A percentile compares a stretch with the other conserved stretches of the same genome.
These are phyloP conservation scores for Epinotia bilunana DNA, from an alignment of 2,888 invertebrate genomes.

Conservation along the genomic window DNA sequence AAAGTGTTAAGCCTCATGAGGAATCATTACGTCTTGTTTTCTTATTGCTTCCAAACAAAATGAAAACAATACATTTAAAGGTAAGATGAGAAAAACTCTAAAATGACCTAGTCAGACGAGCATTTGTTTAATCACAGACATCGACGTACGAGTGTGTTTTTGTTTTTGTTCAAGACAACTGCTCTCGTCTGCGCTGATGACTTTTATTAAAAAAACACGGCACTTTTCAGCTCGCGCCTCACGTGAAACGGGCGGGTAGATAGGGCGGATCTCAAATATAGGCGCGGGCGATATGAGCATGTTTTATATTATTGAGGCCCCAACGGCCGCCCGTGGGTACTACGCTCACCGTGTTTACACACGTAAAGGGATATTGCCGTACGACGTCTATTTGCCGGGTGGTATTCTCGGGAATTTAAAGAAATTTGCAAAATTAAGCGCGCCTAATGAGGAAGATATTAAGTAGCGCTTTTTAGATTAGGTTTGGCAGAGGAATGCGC, in stretches of 20 bases:
- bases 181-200: background rate
- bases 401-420: conserved; percentile 37
- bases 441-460: conserved; percentile 11
- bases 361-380: conserved; percentile 56
- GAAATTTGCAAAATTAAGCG: conserved; percentile 29
- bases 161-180: background rate
- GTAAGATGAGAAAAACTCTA: background rate
- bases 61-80: background rate
- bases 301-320: conserved; percentile 81
- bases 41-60: no score
- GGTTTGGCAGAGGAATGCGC: background rate
- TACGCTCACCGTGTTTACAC: conserved; percentile 75
- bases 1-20: no score
- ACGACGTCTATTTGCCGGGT: conserved; percentile 39
- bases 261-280: conserved; percentile 63
- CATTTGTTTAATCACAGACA: background rate
- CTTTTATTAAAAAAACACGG: conserved; percentile 36
- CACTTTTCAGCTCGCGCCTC: conserved; percentile 34
- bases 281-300: conserved; percentile 66
- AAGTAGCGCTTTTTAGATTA: conserved; percentile 14
- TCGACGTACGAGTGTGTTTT: background rate
- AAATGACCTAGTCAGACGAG: background rate
- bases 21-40: no score
- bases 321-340: conserved; percentile 58
- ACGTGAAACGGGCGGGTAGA: conserved; percentile 28